Evolutionary conservation across 2,888 invertebrate species (phyloP).

Genomic region (Habroteleia sp.): DNA sequence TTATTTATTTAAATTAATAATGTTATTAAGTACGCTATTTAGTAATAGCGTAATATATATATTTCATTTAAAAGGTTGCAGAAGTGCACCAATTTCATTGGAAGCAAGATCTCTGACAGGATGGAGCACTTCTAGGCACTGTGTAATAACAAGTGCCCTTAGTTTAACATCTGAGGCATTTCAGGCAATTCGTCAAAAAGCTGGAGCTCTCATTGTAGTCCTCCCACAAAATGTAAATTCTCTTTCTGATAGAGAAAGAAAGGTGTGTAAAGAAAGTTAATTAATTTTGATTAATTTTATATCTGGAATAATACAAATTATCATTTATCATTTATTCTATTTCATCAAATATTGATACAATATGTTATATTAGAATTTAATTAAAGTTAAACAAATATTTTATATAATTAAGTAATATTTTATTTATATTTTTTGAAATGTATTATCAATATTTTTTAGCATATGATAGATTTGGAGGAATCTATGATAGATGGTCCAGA

Average conservation of each 20-base stretch:
- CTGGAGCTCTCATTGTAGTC: slow-evolving; percentile 92
- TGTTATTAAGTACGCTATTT: no score
- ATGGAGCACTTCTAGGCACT: slow-evolving; percentile 94
- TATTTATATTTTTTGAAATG: no score
- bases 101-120: slow-evolving; percentile 93
- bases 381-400: no score
- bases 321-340: no score
- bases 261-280: slow-evolving; percentile 82
- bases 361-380: no score
- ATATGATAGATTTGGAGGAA: slow-evolving; percentile 89
- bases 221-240: slow-evolving; percentile 87
- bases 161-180: slow-evolving; percentile 91
- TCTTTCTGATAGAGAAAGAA: slow-evolving; percentile 86
- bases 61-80: slow-evolving; percentile 85
- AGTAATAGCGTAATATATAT: slow-evolving; percentile 9
- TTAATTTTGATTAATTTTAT: slow-evolving; percentile 6
- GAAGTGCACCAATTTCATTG: slow-evolving; percentile 91
- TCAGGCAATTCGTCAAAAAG: slow-evolving; percentile 88
- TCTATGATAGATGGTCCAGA: slow-evolving; percentile 90
- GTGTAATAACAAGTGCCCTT: slow-evolving; percentile 90
- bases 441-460: slow-evolving; percentile 81
- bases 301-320: not conserved
- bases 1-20: no score
- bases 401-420: no score
- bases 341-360: no score